These are phyloP conservation scores for Prionace glauca DNA, from an alignment of 2,797 vertebrate genomes.

Conservation along the genomic window DNA sequence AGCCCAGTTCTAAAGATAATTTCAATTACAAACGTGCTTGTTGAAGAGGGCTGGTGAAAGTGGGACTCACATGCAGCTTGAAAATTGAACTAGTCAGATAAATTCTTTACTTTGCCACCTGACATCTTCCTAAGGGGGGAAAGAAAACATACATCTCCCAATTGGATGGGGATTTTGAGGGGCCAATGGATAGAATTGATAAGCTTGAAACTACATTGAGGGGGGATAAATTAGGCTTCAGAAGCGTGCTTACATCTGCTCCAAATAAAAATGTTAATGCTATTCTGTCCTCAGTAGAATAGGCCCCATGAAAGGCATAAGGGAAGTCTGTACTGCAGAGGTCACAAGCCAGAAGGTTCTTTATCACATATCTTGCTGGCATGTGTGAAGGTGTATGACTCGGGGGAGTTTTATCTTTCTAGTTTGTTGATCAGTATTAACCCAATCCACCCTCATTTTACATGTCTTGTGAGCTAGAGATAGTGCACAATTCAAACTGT, in stretches of 20 bases:
- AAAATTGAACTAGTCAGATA: not conserved
- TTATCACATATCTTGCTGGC: constrained; percentile 21
- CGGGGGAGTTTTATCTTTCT: not conserved
- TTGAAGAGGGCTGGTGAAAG: not conserved
- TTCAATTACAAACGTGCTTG: constrained; percentile 19
- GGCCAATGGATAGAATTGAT: too few species aligned
- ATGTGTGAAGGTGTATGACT: not conserved
- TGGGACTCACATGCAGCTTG: too few species aligned
- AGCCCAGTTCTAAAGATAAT: constrained; percentile 31
- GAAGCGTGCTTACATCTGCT: not conserved
- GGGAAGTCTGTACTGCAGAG: not conserved
- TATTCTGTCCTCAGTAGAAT: constrained; percentile 9
- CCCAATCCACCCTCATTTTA: not conserved
- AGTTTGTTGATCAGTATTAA: not conserved
- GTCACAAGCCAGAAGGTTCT: constrained; percentile 9
- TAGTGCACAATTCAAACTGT: not conserved
- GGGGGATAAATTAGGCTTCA: not conserved
- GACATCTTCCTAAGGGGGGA: not conserved
- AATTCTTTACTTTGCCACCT: not conserved
- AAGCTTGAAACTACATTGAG: not conserved
- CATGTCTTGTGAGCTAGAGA: not conserved
- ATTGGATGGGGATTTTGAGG: not conserved
- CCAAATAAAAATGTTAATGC: constrained; percentile 31
- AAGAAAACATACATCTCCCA: not conserved
- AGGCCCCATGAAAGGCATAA: not conserved